Evolutionary conservation across 2,113 vertebrate genomes (phyloP).

Genomic region (Platycercus adscitus): DNA sequence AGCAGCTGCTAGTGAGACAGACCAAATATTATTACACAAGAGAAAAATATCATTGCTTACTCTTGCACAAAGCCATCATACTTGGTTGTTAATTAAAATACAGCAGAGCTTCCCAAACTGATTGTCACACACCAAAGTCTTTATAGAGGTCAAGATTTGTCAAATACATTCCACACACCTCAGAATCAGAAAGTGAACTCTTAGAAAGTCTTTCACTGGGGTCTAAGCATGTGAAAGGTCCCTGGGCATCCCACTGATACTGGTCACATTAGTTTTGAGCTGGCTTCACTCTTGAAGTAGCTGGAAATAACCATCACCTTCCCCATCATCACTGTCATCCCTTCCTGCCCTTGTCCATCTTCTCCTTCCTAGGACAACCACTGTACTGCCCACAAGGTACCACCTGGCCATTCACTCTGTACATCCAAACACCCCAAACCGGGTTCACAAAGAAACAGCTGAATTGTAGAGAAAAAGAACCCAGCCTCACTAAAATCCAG

Average conservation of each 20-base stretch:
- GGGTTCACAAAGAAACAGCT: background rate
- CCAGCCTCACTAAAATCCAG: background rate
- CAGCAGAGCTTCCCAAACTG: background rate
- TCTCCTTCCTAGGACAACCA: background rate
- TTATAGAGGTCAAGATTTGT: background rate
- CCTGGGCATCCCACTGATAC: background rate
- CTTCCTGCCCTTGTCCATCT: background rate
- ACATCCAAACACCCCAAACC: background rate
- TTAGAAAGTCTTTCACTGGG: background rate
- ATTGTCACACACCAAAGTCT: background rate
- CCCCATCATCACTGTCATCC: no score
- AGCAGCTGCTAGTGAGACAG: background rate
- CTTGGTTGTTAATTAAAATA: background rate
- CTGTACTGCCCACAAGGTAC: background rate
- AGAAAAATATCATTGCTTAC: background rate
- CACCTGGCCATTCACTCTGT: background rate
- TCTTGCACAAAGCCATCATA: background rate
- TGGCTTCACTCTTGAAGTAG: background rate
- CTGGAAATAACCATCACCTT: background rate
- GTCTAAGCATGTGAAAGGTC: background rate
- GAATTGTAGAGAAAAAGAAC: background rate
- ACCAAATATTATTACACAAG: background rate
- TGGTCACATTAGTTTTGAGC: background rate
- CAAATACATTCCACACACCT: background rate
- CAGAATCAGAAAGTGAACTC: background rate